Conservation (phyloP, 2,113 vertebrate genomes). For the Pavo muticus region DNA sequence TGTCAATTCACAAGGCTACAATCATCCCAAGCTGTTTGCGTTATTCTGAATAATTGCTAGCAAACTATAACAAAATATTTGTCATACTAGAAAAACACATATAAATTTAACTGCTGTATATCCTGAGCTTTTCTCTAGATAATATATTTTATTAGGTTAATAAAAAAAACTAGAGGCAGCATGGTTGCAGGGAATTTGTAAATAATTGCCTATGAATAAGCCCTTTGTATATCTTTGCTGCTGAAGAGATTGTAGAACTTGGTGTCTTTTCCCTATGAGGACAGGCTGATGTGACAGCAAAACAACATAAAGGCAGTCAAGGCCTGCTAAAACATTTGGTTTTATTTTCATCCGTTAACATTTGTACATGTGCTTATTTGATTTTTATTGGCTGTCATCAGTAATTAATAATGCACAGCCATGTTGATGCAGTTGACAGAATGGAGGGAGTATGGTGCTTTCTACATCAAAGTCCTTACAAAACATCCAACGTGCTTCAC, state of each 20-base stretch:
- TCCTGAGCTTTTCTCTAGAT: slow-evolving; percentile 50
- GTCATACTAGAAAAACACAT: slow-evolving; percentile 64
- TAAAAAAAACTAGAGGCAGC: slow-evolving; percentile 29
- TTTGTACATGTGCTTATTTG: slow-evolving; percentile 22
- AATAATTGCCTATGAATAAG: slow-evolving; percentile 56
- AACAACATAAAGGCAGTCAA: slow-evolving; percentile 20
- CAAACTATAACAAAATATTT: slow-evolving; percentile 75
- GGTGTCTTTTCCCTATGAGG: slow-evolving; percentile 4
- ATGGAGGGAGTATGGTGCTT: neutral
- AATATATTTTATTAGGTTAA: slow-evolving; percentile 60
- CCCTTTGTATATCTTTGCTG: neutral
- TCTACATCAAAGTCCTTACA: neutral
- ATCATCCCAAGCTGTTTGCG: slow-evolving; percentile 75
- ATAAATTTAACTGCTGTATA: slow-evolving; percentile 65
- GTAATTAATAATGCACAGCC: slow-evolving; percentile 23
- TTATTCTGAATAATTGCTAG: slow-evolving; percentile 72
- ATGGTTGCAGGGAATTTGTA: slow-evolving; percentile 31
- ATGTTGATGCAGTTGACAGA: neutral
- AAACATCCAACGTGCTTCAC: neutral
- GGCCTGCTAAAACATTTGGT: slow-evolving; percentile 6
- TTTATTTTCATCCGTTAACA: slow-evolving; percentile 43
- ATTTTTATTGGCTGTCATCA: slow-evolving; percentile 29
- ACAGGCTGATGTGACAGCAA: neutral
- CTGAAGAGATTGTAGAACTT: slow-evolving; percentile 20
- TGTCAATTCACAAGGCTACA: slow-evolving; percentile 71